Conservation (phyloP, 2,113 vertebrate genomes). For the Microtus pennsylvanicus region DNA sequence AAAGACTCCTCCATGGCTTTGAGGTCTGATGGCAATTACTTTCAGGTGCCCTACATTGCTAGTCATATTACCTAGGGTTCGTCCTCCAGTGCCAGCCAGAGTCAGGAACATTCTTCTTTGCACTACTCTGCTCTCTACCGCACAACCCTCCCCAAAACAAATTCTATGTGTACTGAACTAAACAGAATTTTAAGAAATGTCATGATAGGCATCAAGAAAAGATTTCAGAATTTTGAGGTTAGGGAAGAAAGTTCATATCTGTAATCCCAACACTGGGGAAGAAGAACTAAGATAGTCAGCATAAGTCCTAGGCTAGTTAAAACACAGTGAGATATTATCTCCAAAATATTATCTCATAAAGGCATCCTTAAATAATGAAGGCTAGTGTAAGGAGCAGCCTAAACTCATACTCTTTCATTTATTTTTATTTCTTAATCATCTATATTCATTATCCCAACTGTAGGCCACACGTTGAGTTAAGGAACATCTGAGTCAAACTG, state of each 20-base stretch:
- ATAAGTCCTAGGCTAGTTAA: neutral
- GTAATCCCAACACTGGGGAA: neutral
- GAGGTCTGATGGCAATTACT: neutral
- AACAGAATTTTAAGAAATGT: neutral
- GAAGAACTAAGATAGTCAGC: neutral
- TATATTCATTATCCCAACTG: constrained; percentile 25
- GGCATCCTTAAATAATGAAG: neutral
- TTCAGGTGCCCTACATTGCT: neutral
- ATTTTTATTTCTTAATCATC: constrained; percentile 24
- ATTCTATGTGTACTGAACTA: neutral
- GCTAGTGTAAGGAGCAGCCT: neutral
- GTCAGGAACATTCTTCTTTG: neutral
- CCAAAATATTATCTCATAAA: neutral
- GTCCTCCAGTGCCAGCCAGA: too few relatives aligned
- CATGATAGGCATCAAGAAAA: constrained; percentile 1
- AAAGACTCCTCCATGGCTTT: neutral
- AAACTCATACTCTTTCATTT: neutral
- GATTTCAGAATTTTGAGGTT: neutral
- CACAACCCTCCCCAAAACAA: neutral
- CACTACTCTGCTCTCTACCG: neutral
- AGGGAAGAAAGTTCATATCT: neutral
- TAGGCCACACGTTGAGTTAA: neutral
- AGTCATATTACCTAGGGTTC: neutral
- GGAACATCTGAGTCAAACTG: neutral
- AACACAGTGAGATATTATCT: neutral